Evolutionary conservation across 2,888 invertebrate species (phyloP), one percentile per base, ranked within the genome.

Genomic region (Zygogramma bicolorata): DNA sequence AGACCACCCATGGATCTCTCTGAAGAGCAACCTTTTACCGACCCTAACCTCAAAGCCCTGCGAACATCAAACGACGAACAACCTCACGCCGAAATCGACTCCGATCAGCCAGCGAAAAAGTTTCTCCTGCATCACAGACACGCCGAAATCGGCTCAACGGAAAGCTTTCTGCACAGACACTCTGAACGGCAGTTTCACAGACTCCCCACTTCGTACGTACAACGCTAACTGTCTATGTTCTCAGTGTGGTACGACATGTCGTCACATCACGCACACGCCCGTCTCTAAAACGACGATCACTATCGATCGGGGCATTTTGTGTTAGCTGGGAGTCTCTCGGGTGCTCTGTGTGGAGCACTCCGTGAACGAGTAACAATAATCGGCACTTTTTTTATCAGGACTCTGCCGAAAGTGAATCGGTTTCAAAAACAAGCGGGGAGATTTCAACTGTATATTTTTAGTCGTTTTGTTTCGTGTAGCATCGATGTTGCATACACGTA

Each of bases 1-100:
- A 86, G 92, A 95, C 87, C 97, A 97, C 89, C 92, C 94, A 84
- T 97, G 97, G 97, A 91, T 97, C 68, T 84, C 86, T 49, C 82
- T 82, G 10, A 86, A 85, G 77, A 77, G 82, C 63, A 84, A 83
- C 71, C 81, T 85, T 22, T 78, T 80, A 66, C 84, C 82, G 60
- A 67, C 82, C 59, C 73, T 81, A 66, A 62, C 80, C 80, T 40
- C 76, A 75, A 76, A 81, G 81, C 71, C 84, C 83, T 68, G 85
- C 85, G 67, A 77, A 81, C 65, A 82, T 61, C 66, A 71, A 65
- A 40, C 68, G 34, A 58, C 71, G 8, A 65, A 71, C 22, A 71
- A 75, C 29, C 57, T 78, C 20, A 77, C 81, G 31, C 76, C 80
- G 38, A 77, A 77, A 63, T 80, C 82, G 68, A 82, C 85, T 42